Conservation (phyloP, 2,888 invertebrate genomes). For the Diarsia mendica region DNA sequence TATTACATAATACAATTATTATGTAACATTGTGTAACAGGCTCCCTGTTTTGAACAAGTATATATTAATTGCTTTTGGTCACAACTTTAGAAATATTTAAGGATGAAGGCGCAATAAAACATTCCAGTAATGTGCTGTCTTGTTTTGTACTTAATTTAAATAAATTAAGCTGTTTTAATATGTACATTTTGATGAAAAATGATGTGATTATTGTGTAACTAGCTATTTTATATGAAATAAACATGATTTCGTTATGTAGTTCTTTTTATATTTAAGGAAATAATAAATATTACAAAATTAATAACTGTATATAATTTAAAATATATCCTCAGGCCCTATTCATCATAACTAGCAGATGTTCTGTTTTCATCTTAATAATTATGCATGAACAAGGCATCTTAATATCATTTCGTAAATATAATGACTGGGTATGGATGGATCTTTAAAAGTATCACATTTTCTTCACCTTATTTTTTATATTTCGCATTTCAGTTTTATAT, state of each 20-base stretch:
- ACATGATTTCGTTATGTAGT: slow-evolving; percentile 75
- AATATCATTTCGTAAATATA: neutral
- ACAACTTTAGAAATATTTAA: slow-evolving; percentile 66
- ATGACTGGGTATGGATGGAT: slow-evolving; percentile 4
- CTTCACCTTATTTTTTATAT: slow-evolving; percentile 86
- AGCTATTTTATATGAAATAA: slow-evolving; percentile 73
- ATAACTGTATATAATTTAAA: slow-evolving; percentile 60
- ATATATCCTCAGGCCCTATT: slow-evolving; percentile 12
- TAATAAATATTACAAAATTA: slow-evolving; percentile 79
- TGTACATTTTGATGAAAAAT: slow-evolving; percentile 86
- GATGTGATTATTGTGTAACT: slow-evolving; percentile 82
- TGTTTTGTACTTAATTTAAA: slow-evolving; percentile 86
- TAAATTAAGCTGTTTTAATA: slow-evolving; percentile 76
- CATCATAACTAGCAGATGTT: slow-evolving; percentile 1
- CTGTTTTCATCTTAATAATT: slow-evolving; percentile 14
- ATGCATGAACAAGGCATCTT: slow-evolving; percentile 5
- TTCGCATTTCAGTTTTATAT: slow-evolving; percentile 87
- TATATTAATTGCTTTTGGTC: slow-evolving; percentile 64
- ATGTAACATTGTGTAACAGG: slow-evolving; percentile 21
- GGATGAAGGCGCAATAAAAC: slow-evolving; percentile 74
- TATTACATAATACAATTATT: slow-evolving; percentile 29
- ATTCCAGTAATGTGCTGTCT: slow-evolving; percentile 88
- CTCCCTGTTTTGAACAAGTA: slow-evolving; percentile 50
- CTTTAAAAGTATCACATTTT: slow-evolving; percentile 75
- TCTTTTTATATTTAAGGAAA: slow-evolving; percentile 81